Conservation (phyloP, 2,888 invertebrate genomes). For the Machimus atricapillus region DNA sequence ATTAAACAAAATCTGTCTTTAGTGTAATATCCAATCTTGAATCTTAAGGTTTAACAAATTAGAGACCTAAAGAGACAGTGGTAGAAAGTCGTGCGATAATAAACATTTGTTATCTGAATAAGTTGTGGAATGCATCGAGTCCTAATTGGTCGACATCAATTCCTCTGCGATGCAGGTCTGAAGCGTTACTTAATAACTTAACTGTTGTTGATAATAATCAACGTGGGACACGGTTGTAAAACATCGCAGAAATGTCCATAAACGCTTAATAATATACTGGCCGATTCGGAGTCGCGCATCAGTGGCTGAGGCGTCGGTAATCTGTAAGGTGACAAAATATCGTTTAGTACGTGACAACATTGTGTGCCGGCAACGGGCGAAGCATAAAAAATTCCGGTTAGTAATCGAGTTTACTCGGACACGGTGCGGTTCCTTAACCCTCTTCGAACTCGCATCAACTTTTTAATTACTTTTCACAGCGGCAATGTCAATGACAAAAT, state of each 20-base stretch:
- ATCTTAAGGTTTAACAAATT: too few relatives aligned
- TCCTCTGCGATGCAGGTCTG: neutral
- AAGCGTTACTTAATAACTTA: neutral
- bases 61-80: neutral
- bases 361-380: neutral
- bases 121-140: neutral
- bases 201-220: neutral
- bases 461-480: neutral
- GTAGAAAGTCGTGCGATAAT: neutral
- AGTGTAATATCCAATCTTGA: too few relatives aligned
- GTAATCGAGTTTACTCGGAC: conserved; percentile 19
- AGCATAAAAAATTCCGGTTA: conserved; percentile 16
- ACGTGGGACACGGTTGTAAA: neutral
- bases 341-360: conserved; percentile 21
- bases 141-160: neutral
- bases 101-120: neutral
- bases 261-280: neutral
- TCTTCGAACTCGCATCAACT: neutral
- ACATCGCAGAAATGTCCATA: neutral
- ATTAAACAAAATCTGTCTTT: too few relatives aligned
- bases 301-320: neutral
- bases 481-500: neutral
- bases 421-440: neutral
- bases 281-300: neutral
- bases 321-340: conserved; percentile 14